Percentiles rank a stretch among this genome's conserved stretches.
phyloP scores from a whole-genome alignment of 2,888 invertebrate species.

The Lissonota sp. region DNA sequence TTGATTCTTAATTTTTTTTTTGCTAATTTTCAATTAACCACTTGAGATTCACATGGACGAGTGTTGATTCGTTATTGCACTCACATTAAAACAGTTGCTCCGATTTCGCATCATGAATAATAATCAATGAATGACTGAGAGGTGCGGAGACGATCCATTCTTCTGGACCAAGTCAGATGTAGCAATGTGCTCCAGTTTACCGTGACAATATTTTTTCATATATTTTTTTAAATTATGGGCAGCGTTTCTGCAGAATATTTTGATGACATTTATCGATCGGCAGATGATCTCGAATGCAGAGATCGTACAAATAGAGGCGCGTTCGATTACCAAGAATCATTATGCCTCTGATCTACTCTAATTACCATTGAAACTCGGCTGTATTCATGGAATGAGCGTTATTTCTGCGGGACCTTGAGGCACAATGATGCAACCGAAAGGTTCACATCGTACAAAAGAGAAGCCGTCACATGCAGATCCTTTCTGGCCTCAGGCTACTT shows the following conservation, averaged over 20 bases:
- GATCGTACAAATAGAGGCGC: background rate
- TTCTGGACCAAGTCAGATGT: slow-evolving; percentile 23
- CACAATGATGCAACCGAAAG: slow-evolving; percentile 58
- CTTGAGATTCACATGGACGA: slow-evolving; percentile 12
- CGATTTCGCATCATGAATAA: slow-evolving; percentile 44
- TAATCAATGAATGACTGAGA: slow-evolving; percentile 56
- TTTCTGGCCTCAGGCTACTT: slow-evolving; percentile 50
- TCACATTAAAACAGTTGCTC: slow-evolving; percentile 31
- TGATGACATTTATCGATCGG: background rate
- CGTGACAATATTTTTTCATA: slow-evolving; percentile 25
- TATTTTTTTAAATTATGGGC: background rate
- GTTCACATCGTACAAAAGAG: slow-evolving; percentile 55
- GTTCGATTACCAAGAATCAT: background rate
- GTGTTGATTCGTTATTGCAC: slow-evolving; percentile 29
- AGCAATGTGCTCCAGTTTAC: slow-evolving; percentile 49
- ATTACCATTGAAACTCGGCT: slow-evolving; percentile 35
- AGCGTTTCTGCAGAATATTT: slow-evolving; percentile 2
- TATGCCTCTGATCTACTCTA: slow-evolving; percentile 26
- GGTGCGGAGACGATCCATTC: slow-evolving; percentile 54
- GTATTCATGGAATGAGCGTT: background rate
- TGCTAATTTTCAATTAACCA: slow-evolving; percentile 27
- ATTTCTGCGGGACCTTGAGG: slow-evolving; percentile 53
- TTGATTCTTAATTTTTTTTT: background rate
- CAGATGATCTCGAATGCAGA: slow-evolving; percentile 24
- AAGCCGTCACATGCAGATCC: slow-evolving; percentile 62